Base-by-base conservation (phyloP, 2,113 vertebrate species). In the Mystacornis crossleyi region DNA sequence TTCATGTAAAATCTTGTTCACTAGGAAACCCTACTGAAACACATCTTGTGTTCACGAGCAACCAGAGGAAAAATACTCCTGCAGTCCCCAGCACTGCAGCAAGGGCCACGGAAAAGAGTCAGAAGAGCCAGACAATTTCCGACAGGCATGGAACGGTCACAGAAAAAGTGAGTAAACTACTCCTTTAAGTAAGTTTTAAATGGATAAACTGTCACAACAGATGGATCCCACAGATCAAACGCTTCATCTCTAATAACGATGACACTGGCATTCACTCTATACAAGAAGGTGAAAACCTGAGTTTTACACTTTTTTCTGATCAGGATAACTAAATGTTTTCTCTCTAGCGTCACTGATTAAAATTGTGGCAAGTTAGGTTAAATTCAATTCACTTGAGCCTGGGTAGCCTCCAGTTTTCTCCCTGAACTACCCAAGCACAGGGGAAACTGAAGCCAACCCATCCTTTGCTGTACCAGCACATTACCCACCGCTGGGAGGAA, bases 1-100 rank as follows among this genome's bases (percentile, higher is more conserved):
- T 97, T 95, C 75, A 84, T 53, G 74, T 75, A 95, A 94, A 94
- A 94, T 60, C 93, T 89, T 75, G 57, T 85, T 95, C 84, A 75
- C 61, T 8, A 42, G 48, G 77, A 96, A 90, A 93, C 48, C 66
- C 70, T 90, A 74, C 69, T 69, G 89, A 85, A 93, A 91, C 55
- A 53, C 48, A 75, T 64, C 61, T 86, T 75, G 42, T 82, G 89
- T 89, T 91, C 79, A 53, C 16, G 25, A 91, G 38, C 42, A 89
- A 72, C 61, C 48, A 85, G 71, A 72, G 18, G n/a, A 50, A 90
- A 94, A 96, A 81, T 11, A 53, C 45, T 74, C 60, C 7, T 5
- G 47, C 34, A 81, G 74, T 55, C 42, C 64, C 53, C 53, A 24
- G 83, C 80, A 91, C 21, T 81, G 91, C 90, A 94, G 77, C n/a